Percentiles rank a stretch among this genome's conserved stretches.
These are phyloP conservation scores for Entomobrya proxima DNA, from an alignment of 2,888 invertebrate genomes.

Conservation along the genomic window DNA sequence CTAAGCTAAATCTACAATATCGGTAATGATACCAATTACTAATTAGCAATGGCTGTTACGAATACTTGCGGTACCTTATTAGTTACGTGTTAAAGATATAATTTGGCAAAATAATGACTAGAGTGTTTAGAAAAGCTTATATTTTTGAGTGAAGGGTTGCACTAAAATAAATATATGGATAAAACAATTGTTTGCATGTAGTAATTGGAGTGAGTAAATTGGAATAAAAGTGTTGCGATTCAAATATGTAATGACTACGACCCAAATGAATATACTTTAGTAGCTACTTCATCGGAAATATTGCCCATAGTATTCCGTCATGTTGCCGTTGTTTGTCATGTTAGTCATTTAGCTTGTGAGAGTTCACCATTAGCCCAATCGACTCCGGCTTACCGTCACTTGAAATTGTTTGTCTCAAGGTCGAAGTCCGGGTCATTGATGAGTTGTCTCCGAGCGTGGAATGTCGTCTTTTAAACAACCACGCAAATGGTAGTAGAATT, in stretches of 20 bases:
- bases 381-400: conserved; percentile 60
- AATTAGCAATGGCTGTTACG: background rate
- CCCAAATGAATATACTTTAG: background rate
- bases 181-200: no score
- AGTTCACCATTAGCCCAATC: conserved; percentile 44
- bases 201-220: conserved; percentile 34
- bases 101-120: conserved; percentile 44
- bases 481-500: conserved; percentile 61
- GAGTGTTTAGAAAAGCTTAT: conserved; percentile 13
- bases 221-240: background rate
- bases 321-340: background rate
- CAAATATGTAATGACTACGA: background rate
- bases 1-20: no score
- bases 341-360: conserved; percentile 40
- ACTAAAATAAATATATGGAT: background rate
- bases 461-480: conserved; percentile 48
- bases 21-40: background rate
- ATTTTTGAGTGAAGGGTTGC: background rate
- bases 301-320: background rate
- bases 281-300: background rate
- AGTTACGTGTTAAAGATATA: background rate
- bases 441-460: conserved; percentile 44
- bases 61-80: conserved; percentile 7
- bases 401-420: conserved; percentile 51
- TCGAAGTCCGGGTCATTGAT: conserved; percentile 59